Conservation (phyloP, 2,113 vertebrate species). For the Otocyon megalotis region DNA sequence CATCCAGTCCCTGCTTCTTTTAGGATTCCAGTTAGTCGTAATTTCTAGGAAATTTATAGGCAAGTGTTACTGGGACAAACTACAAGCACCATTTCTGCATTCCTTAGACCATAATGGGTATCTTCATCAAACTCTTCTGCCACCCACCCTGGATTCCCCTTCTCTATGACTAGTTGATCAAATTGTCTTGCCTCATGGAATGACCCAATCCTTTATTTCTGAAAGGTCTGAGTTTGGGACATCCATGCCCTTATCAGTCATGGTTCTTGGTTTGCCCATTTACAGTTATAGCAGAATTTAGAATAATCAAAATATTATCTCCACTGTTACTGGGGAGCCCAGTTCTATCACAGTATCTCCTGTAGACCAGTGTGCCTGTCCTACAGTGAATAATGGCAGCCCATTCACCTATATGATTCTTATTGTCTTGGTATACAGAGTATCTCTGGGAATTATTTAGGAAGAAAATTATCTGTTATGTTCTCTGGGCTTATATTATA, state of each 20-base stretch:
- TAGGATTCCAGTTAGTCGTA: neutral
- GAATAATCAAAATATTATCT: neutral
- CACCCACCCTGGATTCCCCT: neutral
- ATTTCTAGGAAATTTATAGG: neutral
- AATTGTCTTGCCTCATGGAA: neutral
- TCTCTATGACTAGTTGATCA: neutral
- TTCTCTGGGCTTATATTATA: neutral
- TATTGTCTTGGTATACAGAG: no score
- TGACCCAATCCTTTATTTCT: neutral
- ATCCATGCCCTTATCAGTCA: neutral
- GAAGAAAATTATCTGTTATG: neutral
- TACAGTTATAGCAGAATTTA: neutral
- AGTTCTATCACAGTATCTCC: neutral
- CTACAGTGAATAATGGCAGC: no score
- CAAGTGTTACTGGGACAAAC: neutral
- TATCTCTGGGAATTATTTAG: neutral
- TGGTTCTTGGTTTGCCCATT: neutral
- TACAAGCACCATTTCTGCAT: neutral
- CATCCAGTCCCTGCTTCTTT: neutral
- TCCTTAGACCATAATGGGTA: neutral
- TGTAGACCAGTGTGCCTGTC: no score
- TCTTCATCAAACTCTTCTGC: neutral
- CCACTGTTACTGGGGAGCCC: neutral
- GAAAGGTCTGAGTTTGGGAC: neutral
- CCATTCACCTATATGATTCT: neutral